Base-by-base conservation (phyloP, 2,888 invertebrate genomes). In the Kryphioiulus occultus region DNA sequence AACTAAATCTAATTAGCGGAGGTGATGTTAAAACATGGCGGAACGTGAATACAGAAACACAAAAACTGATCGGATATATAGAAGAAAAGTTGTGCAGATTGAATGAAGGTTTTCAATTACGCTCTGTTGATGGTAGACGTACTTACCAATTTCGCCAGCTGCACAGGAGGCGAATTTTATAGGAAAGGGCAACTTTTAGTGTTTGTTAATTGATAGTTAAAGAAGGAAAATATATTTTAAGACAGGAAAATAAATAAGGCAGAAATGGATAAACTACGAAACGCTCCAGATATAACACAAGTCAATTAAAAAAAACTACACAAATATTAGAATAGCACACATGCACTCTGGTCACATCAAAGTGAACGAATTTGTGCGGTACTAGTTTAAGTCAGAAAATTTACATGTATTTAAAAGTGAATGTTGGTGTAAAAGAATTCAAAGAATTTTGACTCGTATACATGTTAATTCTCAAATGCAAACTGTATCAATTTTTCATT, bases 141-240 rank as follows among this genome's bases (percentile, higher is more conserved):
- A 87, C 87, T 87, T 83, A 87, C 87, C 87, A 87, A 83, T 87
- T 87, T 87, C 84, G 87, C 87, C 84, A 87, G 84, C 87, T 87
- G 87, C 87, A 87, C 87, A 82, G 83, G 83, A 84, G 87, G 87
- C 83, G 59, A 86, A 53, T 86, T 86, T 86, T 53, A 59, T 86
- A 53, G 59, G 86, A 86, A 86, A 86, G 59, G 59, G 47, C n/a
- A 86, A 86, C 86, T 86, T 86, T 53, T 47, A 86, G 86, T 59
- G 47, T 53, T 86, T 86, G 35, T 44, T 47, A 86, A 86, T 86
- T 86, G 35, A 47, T 53, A 39, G n/a, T 85, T 85, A 26, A 47
- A 10, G 30, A 86, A 86, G n/a, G 12, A 85, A 85, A 30, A 86
- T 47, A 86, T 47, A 39, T 5, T 44, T 35, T 22, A 42, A 85